Percentiles rank a stretch among this genome's conserved stretches.
Evolutionary conservation across 2,888 invertebrate species (phyloP).

Genomic region (Drosophila prolongata): DNA sequence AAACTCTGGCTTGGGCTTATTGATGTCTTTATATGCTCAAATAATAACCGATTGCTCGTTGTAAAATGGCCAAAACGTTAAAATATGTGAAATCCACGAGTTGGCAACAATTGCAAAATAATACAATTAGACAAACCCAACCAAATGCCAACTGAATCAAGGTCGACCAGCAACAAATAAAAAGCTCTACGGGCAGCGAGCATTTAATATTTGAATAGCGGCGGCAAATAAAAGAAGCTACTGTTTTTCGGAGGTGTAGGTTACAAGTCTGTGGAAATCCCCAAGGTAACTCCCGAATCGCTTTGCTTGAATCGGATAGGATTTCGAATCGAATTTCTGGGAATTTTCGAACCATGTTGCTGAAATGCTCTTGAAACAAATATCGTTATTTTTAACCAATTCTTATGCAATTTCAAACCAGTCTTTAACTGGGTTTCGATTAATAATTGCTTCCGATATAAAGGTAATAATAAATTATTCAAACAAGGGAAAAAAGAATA

Average conservation of each 20-base stretch:
- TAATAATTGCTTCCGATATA: constrained; percentile 18
- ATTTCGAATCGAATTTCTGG: constrained; percentile 6
- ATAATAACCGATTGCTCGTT: constrained; percentile 53
- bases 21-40: constrained; percentile 36
- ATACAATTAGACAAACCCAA: constrained; percentile 65
- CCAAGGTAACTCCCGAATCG: constrained; percentile 24
- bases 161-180: constrained; percentile 62
- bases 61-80: constrained; percentile 55
- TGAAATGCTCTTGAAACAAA: not conserved
- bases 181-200: constrained; percentile 36
- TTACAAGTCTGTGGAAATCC: constrained; percentile 25
- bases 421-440: constrained; percentile 3
- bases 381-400: not conserved
- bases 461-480: not conserved
- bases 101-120: constrained; percentile 71
- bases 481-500: too few relatives aligned
- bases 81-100: constrained; percentile 61
- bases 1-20: not conserved
- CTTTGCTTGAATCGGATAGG: not conserved
- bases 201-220: constrained; percentile 34
- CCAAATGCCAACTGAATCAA: constrained; percentile 73
- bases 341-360: not conserved
- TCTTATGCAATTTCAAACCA: constrained; percentile 1
- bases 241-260: constrained; percentile 7
- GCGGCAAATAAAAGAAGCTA: constrained; percentile 30